These are phyloP conservation scores for Cantharis flavilabris DNA, from an alignment of 2,888 invertebrate genomes.

Conservation along the genomic window DNA sequence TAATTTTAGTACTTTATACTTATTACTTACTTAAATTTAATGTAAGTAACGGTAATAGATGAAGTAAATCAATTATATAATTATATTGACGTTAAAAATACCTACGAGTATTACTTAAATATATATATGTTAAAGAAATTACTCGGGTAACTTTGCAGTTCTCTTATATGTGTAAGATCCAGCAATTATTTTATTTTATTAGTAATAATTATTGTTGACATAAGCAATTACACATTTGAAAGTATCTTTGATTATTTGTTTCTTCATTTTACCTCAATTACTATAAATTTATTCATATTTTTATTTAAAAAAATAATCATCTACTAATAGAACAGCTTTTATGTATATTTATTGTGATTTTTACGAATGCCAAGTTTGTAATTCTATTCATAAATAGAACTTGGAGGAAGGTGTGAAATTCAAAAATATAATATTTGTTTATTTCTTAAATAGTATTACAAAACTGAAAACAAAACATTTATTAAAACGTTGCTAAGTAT, in stretches of 20 bases:
- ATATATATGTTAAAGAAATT: background rate
- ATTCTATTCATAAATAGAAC: background rate
- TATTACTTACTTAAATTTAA: background rate
- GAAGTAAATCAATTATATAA: background rate
- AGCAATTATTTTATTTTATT: background rate
- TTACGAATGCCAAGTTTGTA: background rate
- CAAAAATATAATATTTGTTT: background rate
- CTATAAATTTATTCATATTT: background rate
- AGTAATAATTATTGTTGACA: background rate
- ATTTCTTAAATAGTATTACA: background rate
- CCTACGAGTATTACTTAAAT: background rate
- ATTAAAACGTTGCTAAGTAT: background rate
- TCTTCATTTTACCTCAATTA: background rate
- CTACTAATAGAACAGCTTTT: background rate
- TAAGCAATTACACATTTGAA: background rate
- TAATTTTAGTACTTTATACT: too few species aligned
- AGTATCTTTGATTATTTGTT: background rate
- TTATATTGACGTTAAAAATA: background rate
- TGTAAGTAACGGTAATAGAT: background rate
- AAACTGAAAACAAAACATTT: background rate
- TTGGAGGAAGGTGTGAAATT: background rate
- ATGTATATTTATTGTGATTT: background rate
- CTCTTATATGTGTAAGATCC: background rate
- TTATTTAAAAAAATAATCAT: background rate
- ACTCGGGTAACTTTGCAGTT: background rate